Evolutionary conservation across 2,113 vertebrate species (phyloP).

Genomic region (Raja brachyura): DNA sequence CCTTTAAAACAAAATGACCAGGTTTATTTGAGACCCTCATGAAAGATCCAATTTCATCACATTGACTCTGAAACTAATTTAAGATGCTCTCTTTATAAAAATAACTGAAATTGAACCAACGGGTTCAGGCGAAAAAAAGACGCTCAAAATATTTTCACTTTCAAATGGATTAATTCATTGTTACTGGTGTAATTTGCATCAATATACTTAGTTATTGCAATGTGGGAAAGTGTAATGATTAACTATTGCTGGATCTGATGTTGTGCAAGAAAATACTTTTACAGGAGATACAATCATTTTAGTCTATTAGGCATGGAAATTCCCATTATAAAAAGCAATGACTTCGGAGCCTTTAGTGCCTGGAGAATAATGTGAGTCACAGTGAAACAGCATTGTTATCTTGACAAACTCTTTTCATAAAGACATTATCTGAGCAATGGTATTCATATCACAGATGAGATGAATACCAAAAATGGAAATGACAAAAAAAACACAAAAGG

Average conservation of each 20-base stretch:
- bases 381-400: not conserved
- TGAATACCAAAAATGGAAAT: slow-evolving; percentile 7
- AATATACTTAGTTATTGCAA: not conserved
- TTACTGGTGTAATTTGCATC: not conserved
- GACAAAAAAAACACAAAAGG: not conserved
- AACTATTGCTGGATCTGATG: not conserved
- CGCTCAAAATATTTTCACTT: not conserved
- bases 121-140: not conserved
- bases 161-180: not conserved
- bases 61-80: not conserved
- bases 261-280: not conserved
- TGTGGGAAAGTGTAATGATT: not conserved
- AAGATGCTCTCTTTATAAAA: not conserved
- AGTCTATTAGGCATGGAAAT: not conserved
- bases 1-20: too few relatives aligned
- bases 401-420: not conserved
- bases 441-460: not conserved
- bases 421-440: not conserved
- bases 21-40: not conserved
- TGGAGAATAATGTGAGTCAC: not conserved
- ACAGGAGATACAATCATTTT: not conserved
- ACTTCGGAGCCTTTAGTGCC: not conserved
- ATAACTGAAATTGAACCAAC: not conserved
- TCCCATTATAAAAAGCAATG: slow-evolving; percentile 15
- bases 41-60: not conserved